Percentiles rank a stretch among this genome's conserved stretches.
Conservation (phyloP, 2,888 invertebrate genomes). For the Leucoma salicis region DNA sequence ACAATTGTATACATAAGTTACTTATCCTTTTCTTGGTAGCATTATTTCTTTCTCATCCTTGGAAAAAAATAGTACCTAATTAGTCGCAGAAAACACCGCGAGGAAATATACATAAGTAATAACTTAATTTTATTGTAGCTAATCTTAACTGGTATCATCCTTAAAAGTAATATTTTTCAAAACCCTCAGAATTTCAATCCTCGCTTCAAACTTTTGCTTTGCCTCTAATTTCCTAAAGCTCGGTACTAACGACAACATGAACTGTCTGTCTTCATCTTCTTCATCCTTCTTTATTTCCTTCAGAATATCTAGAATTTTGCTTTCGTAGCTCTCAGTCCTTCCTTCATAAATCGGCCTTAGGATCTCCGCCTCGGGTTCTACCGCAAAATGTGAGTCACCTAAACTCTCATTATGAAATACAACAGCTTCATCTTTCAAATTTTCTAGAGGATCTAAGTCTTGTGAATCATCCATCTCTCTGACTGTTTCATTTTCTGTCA, state of each 20-base stretch:
- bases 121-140: too few species aligned
- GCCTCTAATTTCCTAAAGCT: constrained; percentile 50
- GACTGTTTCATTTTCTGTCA: constrained; percentile 13
- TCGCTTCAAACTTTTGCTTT: constrained; percentile 54
- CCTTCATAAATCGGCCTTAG: constrained; percentile 30
- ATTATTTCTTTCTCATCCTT: too few species aligned
- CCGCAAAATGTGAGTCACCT: constrained; percentile 13
- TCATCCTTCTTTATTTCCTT: constrained; percentile 45
- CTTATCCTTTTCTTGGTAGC: too few species aligned
- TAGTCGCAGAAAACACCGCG: too few species aligned
- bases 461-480: constrained; percentile 23
- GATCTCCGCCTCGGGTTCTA: constrained; percentile 11
- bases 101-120: too few species aligned
- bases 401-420: constrained; percentile 13
- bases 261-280: constrained; percentile 56
- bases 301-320: constrained; percentile 43
- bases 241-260: constrained; percentile 53
- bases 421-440: constrained; percentile 34
- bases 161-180: constrained; percentile 46
- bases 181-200: constrained; percentile 53
- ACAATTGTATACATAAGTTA: too few species aligned
- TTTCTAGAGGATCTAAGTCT: constrained; percentile 35
- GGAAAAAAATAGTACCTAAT: too few species aligned
- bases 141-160: constrained; percentile 16
- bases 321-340: constrained; percentile 35